Conservation (phyloP, 2,888 invertebrate species). For the Pollenia amentaria region DNA sequence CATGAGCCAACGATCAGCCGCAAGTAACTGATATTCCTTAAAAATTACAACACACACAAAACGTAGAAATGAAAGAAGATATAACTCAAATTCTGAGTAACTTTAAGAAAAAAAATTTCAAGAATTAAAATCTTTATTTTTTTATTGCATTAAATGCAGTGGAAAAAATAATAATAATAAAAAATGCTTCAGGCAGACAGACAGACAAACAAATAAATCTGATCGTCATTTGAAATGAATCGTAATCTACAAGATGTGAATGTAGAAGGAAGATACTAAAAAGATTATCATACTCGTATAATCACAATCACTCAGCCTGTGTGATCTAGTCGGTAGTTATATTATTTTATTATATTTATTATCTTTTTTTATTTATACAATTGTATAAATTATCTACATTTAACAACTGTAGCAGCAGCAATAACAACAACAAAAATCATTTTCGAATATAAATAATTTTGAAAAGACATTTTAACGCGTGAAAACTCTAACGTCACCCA, state of each 20-base stretch:
- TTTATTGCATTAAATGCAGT: conserved; percentile 45
- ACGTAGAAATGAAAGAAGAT: neutral
- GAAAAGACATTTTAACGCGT: neutral
- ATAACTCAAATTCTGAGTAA: neutral
- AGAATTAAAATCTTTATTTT: conserved; percentile 34
- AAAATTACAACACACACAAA: conserved; percentile 35
- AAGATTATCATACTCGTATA: neutral
- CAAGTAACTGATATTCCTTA: conserved; percentile 55
- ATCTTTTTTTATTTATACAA: conserved; percentile 44
- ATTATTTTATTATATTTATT: conserved; percentile 66
- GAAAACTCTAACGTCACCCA: neutral
- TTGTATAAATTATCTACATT: conserved; percentile 39
- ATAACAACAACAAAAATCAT: neutral
- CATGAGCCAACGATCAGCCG: conserved; percentile 53
- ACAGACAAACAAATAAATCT: conserved; percentile 39
- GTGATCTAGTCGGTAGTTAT: conserved; percentile 40
- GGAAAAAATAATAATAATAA: no score
- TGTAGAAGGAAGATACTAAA: conserved; percentile 12
- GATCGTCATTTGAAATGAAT: conserved; percentile 29
- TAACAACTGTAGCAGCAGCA: neutral
- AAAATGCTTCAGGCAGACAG: conserved; percentile 23
- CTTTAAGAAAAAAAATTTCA: conserved; percentile 8
- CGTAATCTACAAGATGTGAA: neutral
- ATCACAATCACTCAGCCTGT: neutral
- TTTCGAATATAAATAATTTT: neutral